These are phyloP conservation scores for Falco berigora DNA, from an alignment of 2,797 vertebrate species.

Conservation along the genomic window DNA sequence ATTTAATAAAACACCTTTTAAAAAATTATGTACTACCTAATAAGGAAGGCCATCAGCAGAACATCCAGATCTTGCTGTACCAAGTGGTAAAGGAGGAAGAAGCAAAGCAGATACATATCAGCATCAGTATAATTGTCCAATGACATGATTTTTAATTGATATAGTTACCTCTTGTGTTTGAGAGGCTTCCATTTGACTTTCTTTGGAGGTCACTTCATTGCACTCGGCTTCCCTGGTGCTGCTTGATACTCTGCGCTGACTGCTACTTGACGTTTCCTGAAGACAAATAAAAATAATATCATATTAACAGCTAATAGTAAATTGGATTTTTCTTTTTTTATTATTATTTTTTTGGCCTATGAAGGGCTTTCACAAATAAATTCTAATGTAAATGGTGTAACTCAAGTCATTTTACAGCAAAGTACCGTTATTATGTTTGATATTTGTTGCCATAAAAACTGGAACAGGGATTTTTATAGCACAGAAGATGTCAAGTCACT, in stretches of 20 bases:
- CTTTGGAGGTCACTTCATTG: constrained; percentile 69
- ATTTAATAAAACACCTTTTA: not conserved
- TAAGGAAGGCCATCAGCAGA: not conserved
- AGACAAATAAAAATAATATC: not conserved
- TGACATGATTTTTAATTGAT: not conserved
- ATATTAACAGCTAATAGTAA: not conserved
- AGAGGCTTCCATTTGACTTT: constrained; percentile 70
- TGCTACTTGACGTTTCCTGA: constrained; percentile 79
- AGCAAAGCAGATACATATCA: not conserved
- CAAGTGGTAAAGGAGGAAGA: not conserved
- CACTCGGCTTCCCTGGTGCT: constrained; percentile 49
- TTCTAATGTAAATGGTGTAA: not conserved
- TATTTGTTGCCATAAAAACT: not conserved
- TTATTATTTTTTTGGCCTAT: not conserved
- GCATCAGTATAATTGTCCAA: not conserved
- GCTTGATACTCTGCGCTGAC: constrained; percentile 71
- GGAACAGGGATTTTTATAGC: not conserved
- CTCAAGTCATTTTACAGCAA: not conserved
- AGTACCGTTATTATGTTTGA: not conserved
- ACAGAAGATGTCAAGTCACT: not conserved
- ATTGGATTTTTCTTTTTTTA: not conserved
- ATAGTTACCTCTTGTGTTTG: constrained; percentile 80
- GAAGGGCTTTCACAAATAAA: not conserved
- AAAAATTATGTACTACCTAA: not conserved
- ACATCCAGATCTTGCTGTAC: not conserved